Conservation (phyloP, 2,113 vertebrate genomes). For the Ancistrus triradiatus region DNA sequence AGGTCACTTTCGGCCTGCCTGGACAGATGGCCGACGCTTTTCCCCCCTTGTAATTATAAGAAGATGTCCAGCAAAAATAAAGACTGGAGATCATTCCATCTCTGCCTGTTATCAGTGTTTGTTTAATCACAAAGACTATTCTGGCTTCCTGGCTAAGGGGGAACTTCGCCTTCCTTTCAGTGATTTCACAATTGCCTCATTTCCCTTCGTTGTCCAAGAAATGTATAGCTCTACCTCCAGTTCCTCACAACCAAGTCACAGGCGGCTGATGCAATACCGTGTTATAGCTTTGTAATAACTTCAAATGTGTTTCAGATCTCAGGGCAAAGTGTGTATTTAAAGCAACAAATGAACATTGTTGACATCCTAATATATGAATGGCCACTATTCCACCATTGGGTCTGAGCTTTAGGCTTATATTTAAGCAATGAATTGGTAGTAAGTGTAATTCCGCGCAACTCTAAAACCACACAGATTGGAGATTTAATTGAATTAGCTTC, state of each 20-base stretch:
- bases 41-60: no score
- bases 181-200: constrained; percentile 52
- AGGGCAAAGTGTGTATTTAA: background rate
- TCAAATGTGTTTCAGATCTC: constrained; percentile 12
- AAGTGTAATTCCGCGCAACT: no score
- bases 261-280: background rate
- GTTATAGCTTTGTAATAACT: no score
- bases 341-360: background rate
- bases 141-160: constrained; percentile 34
- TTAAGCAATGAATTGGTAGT: no score
- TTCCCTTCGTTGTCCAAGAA: constrained; percentile 43
- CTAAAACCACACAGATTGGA: no score
- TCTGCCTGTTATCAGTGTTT: constrained; percentile 28
- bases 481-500: no score
- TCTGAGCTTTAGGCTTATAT: no score
- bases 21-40: no score
- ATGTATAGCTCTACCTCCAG: constrained; percentile 35
- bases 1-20: no score
- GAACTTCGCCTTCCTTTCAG: constrained; percentile 42
- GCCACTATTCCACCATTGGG: no score
- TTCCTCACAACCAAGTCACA: constrained; percentile 30
- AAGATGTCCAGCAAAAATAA: constrained; percentile 29
- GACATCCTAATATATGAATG: no score
- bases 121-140: constrained; percentile 39
- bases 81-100: constrained; percentile 15